Evolutionary conservation across 1,140 invertebrate genomes (phyloP).

Genomic region (Scaptomyza hsui): DNA sequence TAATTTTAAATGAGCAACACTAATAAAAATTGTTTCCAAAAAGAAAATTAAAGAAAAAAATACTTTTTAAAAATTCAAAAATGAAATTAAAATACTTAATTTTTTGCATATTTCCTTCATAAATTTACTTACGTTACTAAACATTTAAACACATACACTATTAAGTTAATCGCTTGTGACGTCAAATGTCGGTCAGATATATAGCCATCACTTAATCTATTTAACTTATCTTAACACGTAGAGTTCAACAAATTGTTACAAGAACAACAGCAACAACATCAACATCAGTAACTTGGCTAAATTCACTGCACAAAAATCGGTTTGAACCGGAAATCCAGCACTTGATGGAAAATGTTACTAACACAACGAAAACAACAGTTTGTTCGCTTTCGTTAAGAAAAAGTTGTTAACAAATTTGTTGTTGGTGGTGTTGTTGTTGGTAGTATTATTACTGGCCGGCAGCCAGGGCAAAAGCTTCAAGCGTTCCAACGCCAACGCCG

Average conservation of each 20-base stretch:
- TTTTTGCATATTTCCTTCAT: no score
- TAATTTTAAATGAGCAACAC: no score
- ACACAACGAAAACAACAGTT: background rate
- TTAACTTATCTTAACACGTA: conserved; percentile 30
- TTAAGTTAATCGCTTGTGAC: conserved; percentile 47
- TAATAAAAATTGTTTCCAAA: no score
- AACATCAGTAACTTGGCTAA: conserved; percentile 41
- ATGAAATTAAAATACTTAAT: no score
- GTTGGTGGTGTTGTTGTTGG: conserved; percentile 42
- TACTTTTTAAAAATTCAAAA: no score
- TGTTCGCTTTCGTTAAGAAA: conserved; percentile 68
- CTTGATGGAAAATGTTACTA: conserved; percentile 34
- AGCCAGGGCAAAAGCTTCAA: conserved; percentile 70
- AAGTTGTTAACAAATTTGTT: conserved; percentile 72
- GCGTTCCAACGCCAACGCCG: conserved; percentile 51
- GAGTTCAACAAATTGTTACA: conserved; percentile 44
- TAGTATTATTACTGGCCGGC: conserved; percentile 35
- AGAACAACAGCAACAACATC: no score
- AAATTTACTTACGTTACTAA: no score
- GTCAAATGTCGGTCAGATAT: conserved; percentile 44
- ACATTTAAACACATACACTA: no score
- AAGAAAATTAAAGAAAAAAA: no score
- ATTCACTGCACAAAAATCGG: conserved; percentile 43
- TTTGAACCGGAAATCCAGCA: conserved; percentile 68
- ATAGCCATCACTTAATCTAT: conserved; percentile 21